Conservation (phyloP, 2,888 invertebrate species). For the Andrena bicolor region DNA sequence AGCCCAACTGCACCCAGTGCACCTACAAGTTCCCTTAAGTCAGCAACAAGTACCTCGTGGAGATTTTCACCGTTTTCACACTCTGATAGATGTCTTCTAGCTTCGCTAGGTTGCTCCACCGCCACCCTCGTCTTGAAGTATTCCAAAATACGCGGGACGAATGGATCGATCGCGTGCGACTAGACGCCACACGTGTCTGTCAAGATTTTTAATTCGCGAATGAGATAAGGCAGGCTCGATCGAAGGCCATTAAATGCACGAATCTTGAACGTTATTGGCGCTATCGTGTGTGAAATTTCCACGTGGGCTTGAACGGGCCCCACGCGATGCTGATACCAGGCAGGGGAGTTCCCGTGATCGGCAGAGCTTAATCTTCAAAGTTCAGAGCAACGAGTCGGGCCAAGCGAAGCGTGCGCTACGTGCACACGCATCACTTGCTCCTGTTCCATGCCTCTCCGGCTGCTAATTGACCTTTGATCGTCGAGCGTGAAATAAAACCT, state of each 20-base stretch:
- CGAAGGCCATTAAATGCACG: conserved; percentile 2
- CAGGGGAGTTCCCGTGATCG: conserved; percentile 34
- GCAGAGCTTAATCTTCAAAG: conserved; percentile 60
- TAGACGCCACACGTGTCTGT: neutral
- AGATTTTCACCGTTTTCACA: neutral
- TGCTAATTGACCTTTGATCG: conserved; percentile 66
- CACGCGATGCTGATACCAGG: conserved; percentile 2
- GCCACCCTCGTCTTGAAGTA: neutral
- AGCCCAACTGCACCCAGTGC: conserved; percentile 82
- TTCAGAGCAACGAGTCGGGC: conserved; percentile 40
- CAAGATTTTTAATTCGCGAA: neutral
- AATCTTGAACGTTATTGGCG: conserved; percentile 25
- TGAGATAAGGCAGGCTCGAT: neutral
- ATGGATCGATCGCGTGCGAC: no score
- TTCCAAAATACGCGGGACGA: no score
- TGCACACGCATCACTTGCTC: conserved; percentile 47
- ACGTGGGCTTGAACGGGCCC: conserved; percentile 42
- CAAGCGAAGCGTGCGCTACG: conserved; percentile 37
- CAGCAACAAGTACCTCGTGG: neutral
- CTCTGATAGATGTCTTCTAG: neutral
- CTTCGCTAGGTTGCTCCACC: neutral
- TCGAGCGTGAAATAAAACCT: conserved; percentile 59
- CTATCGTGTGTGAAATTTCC: conserved; percentile 43
- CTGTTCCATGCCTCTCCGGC: conserved; percentile 12
- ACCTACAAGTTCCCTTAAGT: conserved; percentile 77